Percentiles rank a stretch among this genome's conserved stretches.
Evolutionary conservation across 2,113 vertebrate genomes (phyloP).

Genomic region (Corydoras sp.): DNA sequence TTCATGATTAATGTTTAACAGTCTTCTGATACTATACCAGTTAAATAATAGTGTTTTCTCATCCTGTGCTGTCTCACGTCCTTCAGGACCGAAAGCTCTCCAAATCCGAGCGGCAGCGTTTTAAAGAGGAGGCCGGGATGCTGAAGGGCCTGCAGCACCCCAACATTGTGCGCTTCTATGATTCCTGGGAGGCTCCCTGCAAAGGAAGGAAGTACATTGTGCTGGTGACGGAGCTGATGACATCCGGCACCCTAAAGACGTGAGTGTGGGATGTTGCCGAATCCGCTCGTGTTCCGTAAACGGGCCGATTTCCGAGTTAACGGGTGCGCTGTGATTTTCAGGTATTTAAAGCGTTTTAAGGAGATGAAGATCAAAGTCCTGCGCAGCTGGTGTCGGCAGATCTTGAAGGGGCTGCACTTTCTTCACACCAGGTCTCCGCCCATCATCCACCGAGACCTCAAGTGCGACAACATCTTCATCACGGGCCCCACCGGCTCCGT

Average conservation of each 20-base stretch:
- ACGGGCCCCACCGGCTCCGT: neutral
- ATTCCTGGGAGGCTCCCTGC: conserved; percentile 95
- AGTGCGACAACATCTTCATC: no score
- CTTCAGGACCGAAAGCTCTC: conserved; percentile 90
- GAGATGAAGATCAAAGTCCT: no score
- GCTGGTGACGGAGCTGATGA: conserved; percentile 97
- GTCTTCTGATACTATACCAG: no score
- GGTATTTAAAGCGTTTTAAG: no score
- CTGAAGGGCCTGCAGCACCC: conserved; percentile 96
- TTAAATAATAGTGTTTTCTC: neutral
- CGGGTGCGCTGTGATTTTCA: no score
- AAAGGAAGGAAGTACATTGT: conserved; percentile 98
- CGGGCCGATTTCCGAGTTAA: no score
- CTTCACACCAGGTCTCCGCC: no score
- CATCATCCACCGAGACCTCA: no score
- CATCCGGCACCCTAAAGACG: conserved; percentile 97
- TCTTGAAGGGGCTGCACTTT: no score
- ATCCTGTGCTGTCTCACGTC: neutral
- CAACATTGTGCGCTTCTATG: conserved; percentile 97
- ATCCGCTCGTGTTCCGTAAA: no score
- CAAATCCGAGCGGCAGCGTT: conserved; percentile 88
- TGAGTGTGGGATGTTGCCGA: conserved; percentile 51
- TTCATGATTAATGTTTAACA: no score
- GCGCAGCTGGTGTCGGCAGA: no score
- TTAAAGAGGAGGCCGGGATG: conserved; percentile 98